Base-by-base conservation (phyloP, 2,113 vertebrate species). In the Puffinus mauretanicus region DNA sequence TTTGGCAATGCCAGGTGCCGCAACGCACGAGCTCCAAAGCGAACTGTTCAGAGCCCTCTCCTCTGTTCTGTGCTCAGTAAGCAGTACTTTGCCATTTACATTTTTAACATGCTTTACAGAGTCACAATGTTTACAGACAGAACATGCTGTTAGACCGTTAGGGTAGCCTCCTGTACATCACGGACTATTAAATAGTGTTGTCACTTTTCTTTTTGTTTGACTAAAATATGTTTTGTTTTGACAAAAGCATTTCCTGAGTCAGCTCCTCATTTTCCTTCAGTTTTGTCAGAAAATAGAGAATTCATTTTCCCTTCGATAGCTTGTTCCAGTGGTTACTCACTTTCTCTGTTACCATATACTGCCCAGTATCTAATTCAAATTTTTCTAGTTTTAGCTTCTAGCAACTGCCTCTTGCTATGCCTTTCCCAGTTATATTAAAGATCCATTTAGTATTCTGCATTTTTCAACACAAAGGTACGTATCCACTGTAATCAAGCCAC, bases 381-480 rank as follows among this genome's bases (percentile, higher is more conserved):
- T 83, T 91, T 80, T 86, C 65, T 77, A 52, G 49, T 49, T 93
- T 70, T 82, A 88, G 82, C 58, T 81, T 91, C 71, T 66, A 82
- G 55, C 71, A 80, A 70, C 18, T 66, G 46, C 67, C 69, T 83
- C 38, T 86, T 83, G 69, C 67, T 81, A 36, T 16, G 44, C 79
- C 47, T 10, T 92, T 90, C 60, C 24, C n/a, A 62, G 47, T 60
- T 71, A 44, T 9, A 55, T 47, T 44, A 92, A 70, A 73, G 18
- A 83, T 27, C 85, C 29, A 16, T 36, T 26, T 1, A 75, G 29
- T 34, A 60, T 21, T 46, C 24, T 42, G 51, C 38, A 30, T 60
- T 96, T 94, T 85, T 80, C 65, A 83, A n/a, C 58, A 62, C 29
- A 66, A 66, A 73, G 29, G 47, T 57, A 51, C 12, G 1, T 52